These are phyloP conservation scores for Gryllus longicercus DNA, from an alignment of 2,888 invertebrate species.

Conservation along the genomic window DNA sequence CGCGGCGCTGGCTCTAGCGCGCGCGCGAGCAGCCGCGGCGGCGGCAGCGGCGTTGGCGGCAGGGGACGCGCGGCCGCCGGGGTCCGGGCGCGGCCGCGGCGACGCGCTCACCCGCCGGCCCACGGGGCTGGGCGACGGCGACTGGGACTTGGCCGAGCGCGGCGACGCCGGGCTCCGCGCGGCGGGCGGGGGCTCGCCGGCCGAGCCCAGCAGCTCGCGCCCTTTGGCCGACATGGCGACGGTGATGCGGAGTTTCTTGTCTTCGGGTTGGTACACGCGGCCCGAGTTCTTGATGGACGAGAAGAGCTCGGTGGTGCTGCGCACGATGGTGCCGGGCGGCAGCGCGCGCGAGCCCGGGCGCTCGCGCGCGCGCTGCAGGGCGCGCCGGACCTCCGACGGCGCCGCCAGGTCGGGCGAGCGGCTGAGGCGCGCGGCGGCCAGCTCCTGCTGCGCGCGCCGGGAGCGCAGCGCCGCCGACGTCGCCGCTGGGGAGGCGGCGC, in stretches of 20 bases:
- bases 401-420: slow-evolving; percentile 57
- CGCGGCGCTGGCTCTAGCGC: slow-evolving; percentile 24
- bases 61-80: not conserved
- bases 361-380: slow-evolving; percentile 38
- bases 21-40: slow-evolving; percentile 41
- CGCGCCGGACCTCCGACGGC: slow-evolving; percentile 53
- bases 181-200: not conserved
- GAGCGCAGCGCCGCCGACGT: slow-evolving; percentile 26
- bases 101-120: slow-evolving; percentile 22
- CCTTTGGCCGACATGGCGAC: slow-evolving; percentile 48
- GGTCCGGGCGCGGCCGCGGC: slow-evolving; percentile 39
- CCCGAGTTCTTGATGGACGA: slow-evolving; percentile 43
- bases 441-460: slow-evolving; percentile 33
- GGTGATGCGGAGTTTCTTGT: slow-evolving; percentile 49
- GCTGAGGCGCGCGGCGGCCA: slow-evolving; percentile 42
- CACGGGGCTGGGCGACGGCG: slow-evolving; percentile 27
- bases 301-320: slow-evolving; percentile 47
- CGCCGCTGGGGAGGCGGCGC: not conserved
- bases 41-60: not conserved
- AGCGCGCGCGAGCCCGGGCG: slow-evolving; percentile 37
- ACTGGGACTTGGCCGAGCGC: not conserved
- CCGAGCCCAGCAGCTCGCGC: slow-evolving; percentile 43
- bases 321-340: slow-evolving; percentile 46
- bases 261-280: slow-evolving; percentile 39
- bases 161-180: not conserved